Base-by-base conservation (phyloP, 2,888 invertebrate genomes). In the Ryuthela nishihirai region DNA sequence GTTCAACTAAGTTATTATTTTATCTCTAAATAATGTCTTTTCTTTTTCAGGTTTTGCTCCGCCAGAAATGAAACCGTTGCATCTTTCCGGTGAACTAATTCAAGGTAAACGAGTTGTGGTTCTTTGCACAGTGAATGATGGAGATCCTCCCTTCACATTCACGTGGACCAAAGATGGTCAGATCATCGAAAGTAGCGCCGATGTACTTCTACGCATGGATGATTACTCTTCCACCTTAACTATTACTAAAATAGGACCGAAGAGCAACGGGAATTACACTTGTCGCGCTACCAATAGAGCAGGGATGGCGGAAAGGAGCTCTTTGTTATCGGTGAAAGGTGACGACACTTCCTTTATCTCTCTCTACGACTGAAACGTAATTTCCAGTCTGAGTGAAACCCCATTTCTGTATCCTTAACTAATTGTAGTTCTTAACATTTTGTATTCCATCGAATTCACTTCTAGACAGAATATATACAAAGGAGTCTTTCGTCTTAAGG, bases 161-260 rank as follows among this genome's bases (percentile, higher is more conserved):
- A 18, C 15, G 1, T 55, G 55, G 55, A 32, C 21, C 10, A 55
- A 49, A 20, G 55, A 55, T 32, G 44, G 34, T 6, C n/a, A n/a
- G n/a, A n/a, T n/a, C n/a, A n/a, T n/a, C n/a, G n/a, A 43, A 21
- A 7, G 43, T 43, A 15, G 29, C 26, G 15, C 29, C 21, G 6
- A n/a, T n/a, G n/a, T n/a, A n/a, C n/a, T n/a, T n/a, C n/a, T n/a
- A n/a, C n/a, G n/a, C n/a, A n/a, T n/a, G n/a, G 38, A 47, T 17
- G 38, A 47, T 23, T 47, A 38, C 36, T 38, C 47, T 12, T 47
- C 47, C 3, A 10, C 25, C 9, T 38, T 47, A 18, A 39, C 21
- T 17, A 47, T 47, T 10, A 40, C 35, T 9, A 48, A 34, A 10
- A 12, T 48, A 5, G 41, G 32, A 0, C 23, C 48, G 4, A 21